phyloP scores from a whole-genome alignment of 2,113 vertebrate species.

The Oceanodroma tethys region DNA sequence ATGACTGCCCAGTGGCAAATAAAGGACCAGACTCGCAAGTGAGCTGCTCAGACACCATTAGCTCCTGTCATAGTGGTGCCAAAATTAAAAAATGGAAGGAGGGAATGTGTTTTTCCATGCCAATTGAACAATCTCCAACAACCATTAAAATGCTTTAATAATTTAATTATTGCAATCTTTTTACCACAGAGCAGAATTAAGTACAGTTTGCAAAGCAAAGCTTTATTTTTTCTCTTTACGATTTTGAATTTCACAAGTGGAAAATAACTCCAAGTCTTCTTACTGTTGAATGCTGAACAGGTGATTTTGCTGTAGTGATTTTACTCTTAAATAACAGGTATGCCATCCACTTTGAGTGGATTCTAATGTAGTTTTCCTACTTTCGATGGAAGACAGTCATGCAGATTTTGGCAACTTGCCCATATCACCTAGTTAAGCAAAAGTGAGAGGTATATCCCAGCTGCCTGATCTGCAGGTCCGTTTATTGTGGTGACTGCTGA shows the following conservation, averaged over 20 bases:
- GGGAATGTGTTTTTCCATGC: neutral
- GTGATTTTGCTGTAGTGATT: neutral
- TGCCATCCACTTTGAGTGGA: neutral
- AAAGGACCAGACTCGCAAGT: neutral
- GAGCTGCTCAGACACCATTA: neutral
- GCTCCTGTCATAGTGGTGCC: neutral
- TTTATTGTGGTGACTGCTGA: neutral
- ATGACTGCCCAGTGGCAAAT: neutral
- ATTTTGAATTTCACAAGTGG: neutral
- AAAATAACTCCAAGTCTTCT: neutral
- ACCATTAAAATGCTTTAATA: slow-evolving; percentile 4
- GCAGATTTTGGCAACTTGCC: neutral
- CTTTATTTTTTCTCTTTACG: neutral
- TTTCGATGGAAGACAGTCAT: neutral
- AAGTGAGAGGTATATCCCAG: neutral
- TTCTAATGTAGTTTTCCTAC: neutral
- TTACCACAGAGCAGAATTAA: neutral
- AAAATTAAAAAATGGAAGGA: neutral
- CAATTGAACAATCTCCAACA: neutral
- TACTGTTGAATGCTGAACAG: neutral
- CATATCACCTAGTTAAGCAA: neutral
- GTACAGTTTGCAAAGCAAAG: neutral
- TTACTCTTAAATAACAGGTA: neutral
- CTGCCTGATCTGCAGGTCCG: neutral
- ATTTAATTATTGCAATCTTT: neutral